Percentiles rank a stretch among this genome's conserved stretches.
phyloP scores from a whole-genome alignment of 2,113 vertebrate genomes.

The Rhinoderma darwinii region DNA sequence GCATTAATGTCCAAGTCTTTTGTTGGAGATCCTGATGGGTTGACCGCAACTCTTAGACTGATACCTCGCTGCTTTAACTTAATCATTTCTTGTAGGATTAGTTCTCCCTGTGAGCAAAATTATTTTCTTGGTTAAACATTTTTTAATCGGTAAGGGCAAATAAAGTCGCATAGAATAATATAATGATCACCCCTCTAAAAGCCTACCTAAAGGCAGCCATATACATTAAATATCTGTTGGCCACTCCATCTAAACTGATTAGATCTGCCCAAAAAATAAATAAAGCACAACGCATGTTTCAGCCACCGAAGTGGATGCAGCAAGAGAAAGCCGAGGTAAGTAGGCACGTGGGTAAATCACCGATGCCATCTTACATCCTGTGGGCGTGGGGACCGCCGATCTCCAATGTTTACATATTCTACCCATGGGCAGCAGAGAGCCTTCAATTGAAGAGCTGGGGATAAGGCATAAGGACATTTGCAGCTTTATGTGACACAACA shows the following conservation, averaged over 20 bases:
- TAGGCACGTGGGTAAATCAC: too few relatives aligned
- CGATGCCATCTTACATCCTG: too few relatives aligned
- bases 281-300: too few relatives aligned
- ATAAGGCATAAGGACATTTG: too few relatives aligned
- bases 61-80: conserved; percentile 70
- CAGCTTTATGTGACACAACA: too few relatives aligned
- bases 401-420: too few relatives aligned
- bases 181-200: background rate
- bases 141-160: background rate
- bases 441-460: too few relatives aligned
- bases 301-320: too few relatives aligned
- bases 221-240: background rate
- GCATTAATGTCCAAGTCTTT: conserved; percentile 69
- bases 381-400: too few relatives aligned
- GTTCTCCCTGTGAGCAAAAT: conserved; percentile 76
- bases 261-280: background rate
- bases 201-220: background rate
- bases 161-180: background rate
- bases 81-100: conserved; percentile 74
- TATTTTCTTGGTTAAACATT: background rate
- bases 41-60: conserved; percentile 79
- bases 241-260: background rate
- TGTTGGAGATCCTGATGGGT: conserved; percentile 62
- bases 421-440: too few relatives aligned
- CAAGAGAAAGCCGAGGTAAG: too few relatives aligned